These are phyloP conservation scores for Pachycephus smyrnensis DNA, from an alignment of 2,888 invertebrate genomes.

Conservation along the genomic window DNA sequence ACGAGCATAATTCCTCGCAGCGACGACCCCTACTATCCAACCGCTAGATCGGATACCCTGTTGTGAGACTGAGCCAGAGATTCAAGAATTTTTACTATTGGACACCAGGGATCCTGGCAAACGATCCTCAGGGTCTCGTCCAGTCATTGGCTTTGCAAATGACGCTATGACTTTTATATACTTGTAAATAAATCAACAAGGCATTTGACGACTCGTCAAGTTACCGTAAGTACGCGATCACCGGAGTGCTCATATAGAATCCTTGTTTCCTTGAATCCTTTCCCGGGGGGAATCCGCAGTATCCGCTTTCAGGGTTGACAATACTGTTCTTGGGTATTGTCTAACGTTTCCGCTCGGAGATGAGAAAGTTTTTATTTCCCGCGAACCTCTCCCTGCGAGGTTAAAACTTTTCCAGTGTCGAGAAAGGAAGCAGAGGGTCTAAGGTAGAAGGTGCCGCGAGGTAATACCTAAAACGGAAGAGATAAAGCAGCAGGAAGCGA, in stretches of 20 bases:
- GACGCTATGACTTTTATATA: conserved; percentile 32
- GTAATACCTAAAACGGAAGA: not conserved
- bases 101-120: conserved; percentile 26
- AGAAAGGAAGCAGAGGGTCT: not conserved
- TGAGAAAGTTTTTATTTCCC: not conserved
- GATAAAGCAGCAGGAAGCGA: not conserved
- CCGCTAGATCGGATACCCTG: not conserved
- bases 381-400: not conserved
- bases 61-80: not conserved
- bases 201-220: not conserved
- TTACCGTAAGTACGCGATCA: not conserved
- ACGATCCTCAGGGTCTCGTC: conserved; percentile 20
- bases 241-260: not conserved
- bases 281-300: not conserved
- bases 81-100: conserved; percentile 10
- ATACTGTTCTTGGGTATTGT: not conserved
- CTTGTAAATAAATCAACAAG: conserved; percentile 36
- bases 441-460: not conserved
- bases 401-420: not conserved
- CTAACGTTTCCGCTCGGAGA: not conserved
- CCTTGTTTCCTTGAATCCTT: not conserved
- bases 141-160: conserved; percentile 22
- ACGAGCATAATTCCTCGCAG: not conserved
- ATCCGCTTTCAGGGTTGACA: not conserved
- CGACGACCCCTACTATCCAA: not conserved